Evolutionary conservation across 2,797 vertebrate species (phyloP), one percentile per base, ranked within the genome.

Genomic region (Acanthis flammea): DNA sequence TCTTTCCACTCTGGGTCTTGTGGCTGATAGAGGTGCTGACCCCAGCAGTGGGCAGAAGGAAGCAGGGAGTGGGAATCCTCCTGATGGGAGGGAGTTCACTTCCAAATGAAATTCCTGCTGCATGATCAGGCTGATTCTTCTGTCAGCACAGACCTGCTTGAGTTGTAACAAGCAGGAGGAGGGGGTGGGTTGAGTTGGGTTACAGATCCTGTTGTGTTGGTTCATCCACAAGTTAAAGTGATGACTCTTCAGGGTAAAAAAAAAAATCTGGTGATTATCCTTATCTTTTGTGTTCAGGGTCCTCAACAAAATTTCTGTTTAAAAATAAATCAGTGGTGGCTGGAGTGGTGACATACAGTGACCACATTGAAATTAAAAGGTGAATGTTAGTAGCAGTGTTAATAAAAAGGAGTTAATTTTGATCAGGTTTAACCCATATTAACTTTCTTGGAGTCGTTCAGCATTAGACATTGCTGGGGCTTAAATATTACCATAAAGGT

Each of bases 341-440:
- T 41, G 47, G 44, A 39, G 4, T 30, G 31, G 21, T 58, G 70
- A n/a, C 45, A 39, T 2, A 3, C 6, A 33, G 35, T 0, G 2
- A 37, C 23, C 16, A 6, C 2, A 1, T 14, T 50, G 71, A 75
- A 75, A 30, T 87, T 19, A 22, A 16, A 81, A 67, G 33, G 61
- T 62, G 25, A 24, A 9, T 1, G 1, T 35, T 53, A 60, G 27
- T n/a, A 24, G 17, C 22, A 60, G 1, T 2, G 0, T 72, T 33
- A 60, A 24, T 31, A 18, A 57, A 21, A 13, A 33, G 67, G 35
- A 55, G 44, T 71, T 92, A 22, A 44, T 76, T 82, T 76, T 66
- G 3, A 4, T 62, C 18, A 37, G 12, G 9, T 87, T 79, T 86
- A 61, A 35, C 23, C 16, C 8, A 14, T 58, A 12, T 9, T 82